These are phyloP conservation scores for Marasmarcha lunaedactyla DNA, from an alignment of 2,888 invertebrate species.

Conservation along the genomic window DNA sequence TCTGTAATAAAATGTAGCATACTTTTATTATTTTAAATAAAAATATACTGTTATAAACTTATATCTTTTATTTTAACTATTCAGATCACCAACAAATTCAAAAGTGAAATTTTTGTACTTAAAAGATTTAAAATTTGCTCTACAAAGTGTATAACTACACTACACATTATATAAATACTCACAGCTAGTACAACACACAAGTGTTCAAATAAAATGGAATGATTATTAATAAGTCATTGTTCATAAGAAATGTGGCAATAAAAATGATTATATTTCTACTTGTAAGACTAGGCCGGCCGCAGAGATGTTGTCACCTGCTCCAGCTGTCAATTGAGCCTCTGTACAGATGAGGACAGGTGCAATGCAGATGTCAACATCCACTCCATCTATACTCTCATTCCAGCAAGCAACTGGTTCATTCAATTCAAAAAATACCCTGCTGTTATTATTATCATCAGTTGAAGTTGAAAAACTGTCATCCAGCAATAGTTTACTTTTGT, in stretches of 20 bases:
- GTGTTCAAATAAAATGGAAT: neutral
- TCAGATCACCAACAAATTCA: too few species aligned
- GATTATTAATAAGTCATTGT: constrained; percentile 11
- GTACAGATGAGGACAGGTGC: constrained; percentile 89
- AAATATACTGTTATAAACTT: too few species aligned
- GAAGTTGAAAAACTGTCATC: constrained; percentile 88
- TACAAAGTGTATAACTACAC: too few species aligned
- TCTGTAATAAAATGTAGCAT: too few species aligned
- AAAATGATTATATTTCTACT: constrained; percentile 54
- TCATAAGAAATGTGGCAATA: too few species aligned
- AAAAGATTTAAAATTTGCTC: too few species aligned
- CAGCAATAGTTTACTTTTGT: constrained; percentile 72
- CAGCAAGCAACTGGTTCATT: constrained; percentile 85
- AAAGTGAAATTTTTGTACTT: too few species aligned
- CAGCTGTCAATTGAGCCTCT: constrained; percentile 83
- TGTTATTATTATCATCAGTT: constrained; percentile 52
- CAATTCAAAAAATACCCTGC: constrained; percentile 75
- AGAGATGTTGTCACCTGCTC: constrained; percentile 90
- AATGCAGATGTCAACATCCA: constrained; percentile 77
- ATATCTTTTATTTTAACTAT: too few species aligned
- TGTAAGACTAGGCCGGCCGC: constrained; percentile 87
- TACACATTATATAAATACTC: too few species aligned
- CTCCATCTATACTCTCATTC: constrained; percentile 72
- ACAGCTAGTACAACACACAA: too few species aligned
- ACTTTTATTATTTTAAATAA: too few species aligned